Evolutionary conservation across 2,797 vertebrate species (phyloP).

Genomic region (Sciaenops ocellatus): DNA sequence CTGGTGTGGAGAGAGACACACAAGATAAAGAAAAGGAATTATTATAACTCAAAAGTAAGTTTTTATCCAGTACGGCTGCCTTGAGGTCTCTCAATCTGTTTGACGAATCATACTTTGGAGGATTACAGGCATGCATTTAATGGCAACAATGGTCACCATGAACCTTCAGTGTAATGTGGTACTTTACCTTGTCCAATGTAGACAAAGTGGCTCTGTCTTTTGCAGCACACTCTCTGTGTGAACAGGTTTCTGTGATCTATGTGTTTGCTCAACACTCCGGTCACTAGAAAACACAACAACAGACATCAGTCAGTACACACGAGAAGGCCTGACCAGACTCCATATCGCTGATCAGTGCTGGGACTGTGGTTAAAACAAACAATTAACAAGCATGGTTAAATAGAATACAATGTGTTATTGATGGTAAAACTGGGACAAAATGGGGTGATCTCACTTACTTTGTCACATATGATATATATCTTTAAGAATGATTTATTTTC

Average conservation of each 20-base stretch:
- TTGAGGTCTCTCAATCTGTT: neutral
- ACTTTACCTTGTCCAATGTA: conserved; percentile 84
- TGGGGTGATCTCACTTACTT: neutral
- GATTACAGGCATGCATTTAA: neutral
- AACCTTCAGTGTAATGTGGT: neutral
- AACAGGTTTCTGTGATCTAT: conserved; percentile 80
- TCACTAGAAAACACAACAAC: conserved; percentile 72
- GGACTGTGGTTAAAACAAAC: no score
- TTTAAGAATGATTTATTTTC: neutral
- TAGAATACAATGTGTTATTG: no score
- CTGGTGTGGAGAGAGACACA: conserved; percentile 61
- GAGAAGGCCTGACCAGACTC: no score
- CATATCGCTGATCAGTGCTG: no score
- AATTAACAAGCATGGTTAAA: no score
- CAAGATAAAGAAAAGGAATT: no score
- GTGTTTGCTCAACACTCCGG: conserved; percentile 66
- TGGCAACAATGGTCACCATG: neutral
- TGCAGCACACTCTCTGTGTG: conserved; percentile 86
- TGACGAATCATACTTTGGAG: neutral
- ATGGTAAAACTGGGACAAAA: no score
- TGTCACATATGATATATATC: neutral
- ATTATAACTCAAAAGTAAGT: neutral
- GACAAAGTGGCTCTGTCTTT: conserved; percentile 84
- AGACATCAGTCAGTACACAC: conserved; percentile 7
- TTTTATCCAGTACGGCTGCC: neutral